A percentile compares a stretch with the other conserved stretches of the same genome.
Evolutionary conservation across 1,140 invertebrate species (phyloP).

Genomic region (Heliconius eleuchia): DNA sequence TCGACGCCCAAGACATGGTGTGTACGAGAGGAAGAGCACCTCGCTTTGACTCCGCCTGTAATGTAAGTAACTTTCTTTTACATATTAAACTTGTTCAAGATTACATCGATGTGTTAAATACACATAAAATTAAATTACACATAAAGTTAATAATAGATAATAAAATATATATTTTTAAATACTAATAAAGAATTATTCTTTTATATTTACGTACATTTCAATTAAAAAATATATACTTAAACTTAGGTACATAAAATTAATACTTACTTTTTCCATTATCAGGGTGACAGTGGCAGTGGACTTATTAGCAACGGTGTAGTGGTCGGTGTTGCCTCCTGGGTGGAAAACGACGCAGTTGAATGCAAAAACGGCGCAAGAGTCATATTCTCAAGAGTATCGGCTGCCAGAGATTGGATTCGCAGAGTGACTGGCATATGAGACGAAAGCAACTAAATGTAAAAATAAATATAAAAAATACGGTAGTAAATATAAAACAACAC

Average conservation of each 20-base stretch:
- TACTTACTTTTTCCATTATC: neutral
- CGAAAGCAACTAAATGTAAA: neutral
- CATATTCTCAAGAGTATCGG: slow-evolving; percentile 58
- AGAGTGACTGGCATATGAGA: slow-evolving; percentile 56
- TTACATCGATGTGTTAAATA: too few relatives aligned
- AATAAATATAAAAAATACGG: slow-evolving; percentile 7
- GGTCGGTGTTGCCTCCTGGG: slow-evolving; percentile 70
- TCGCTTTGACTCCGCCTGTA: slow-evolving; percentile 64
- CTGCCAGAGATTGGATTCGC: slow-evolving; percentile 61
- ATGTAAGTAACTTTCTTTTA: slow-evolving; percentile 47
- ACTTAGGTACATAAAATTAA: too few relatives aligned
- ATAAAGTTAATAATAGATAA: too few relatives aligned
- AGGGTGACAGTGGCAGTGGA: slow-evolving; percentile 63
- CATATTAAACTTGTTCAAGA: neutral
- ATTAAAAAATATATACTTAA: too few relatives aligned
- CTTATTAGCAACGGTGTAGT: slow-evolving; percentile 46
- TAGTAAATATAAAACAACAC: slow-evolving; percentile 4
- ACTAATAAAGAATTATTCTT: too few relatives aligned
- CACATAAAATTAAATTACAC: too few relatives aligned
- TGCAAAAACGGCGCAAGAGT: slow-evolving; percentile 58
- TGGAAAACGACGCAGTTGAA: slow-evolving; percentile 61
- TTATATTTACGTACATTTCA: too few relatives aligned
- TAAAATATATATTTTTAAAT: too few relatives aligned
- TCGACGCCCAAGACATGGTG: slow-evolving; percentile 59
- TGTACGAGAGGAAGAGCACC: slow-evolving; percentile 58